Percentiles rank a stretch among this genome's conserved stretches.
Evolutionary conservation across 2,113 vertebrate genomes (phyloP).

Genomic region (Ageneiosus marmoratus): DNA sequence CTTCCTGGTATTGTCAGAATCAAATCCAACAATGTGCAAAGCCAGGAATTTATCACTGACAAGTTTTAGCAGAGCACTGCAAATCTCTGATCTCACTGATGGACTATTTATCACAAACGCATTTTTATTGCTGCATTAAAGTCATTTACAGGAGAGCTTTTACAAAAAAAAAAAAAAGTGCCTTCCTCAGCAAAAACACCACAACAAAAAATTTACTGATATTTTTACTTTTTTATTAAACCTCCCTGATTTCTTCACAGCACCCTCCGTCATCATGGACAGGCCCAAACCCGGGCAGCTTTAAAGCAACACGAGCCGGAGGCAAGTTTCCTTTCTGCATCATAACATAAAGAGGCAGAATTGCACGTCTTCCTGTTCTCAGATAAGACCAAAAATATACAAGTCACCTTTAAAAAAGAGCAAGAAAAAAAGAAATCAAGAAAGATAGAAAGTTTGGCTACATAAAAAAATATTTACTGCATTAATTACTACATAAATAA

Average conservation of each 20-base stretch:
- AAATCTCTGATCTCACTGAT: slow-evolving; percentile 13
- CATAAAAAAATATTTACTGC: too few species aligned
- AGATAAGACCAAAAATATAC: not conserved
- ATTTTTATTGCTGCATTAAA: slow-evolving; percentile 2
- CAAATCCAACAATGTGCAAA: slow-evolving; percentile 5
- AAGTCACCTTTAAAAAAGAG: not conserved
- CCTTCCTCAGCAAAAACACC: not conserved
- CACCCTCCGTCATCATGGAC: not conserved
- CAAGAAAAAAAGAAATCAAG: not conserved
- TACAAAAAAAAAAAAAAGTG: not conserved
- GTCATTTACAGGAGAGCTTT: not conserved
- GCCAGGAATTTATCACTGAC: slow-evolving; percentile 39
- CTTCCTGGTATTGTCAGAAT: slow-evolving; percentile 29
- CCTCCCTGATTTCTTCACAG: not conserved
- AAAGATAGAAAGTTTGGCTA: not conserved
- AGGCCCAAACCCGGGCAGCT: not conserved
- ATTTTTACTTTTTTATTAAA: slow-evolving; percentile 13
- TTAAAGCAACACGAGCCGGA: not conserved
- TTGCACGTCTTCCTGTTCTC: not conserved
- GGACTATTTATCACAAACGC: not conserved
- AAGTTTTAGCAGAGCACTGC: slow-evolving; percentile 34
- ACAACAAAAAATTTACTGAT: not conserved
- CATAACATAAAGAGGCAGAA: not conserved
- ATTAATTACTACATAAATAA: not conserved
- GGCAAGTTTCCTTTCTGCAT: not conserved